A percentile compares a stretch with the other conserved stretches of the same genome.
phyloP scores from a whole-genome alignment of 2,888 invertebrate species.

The Tanypteryx hageni region DNA sequence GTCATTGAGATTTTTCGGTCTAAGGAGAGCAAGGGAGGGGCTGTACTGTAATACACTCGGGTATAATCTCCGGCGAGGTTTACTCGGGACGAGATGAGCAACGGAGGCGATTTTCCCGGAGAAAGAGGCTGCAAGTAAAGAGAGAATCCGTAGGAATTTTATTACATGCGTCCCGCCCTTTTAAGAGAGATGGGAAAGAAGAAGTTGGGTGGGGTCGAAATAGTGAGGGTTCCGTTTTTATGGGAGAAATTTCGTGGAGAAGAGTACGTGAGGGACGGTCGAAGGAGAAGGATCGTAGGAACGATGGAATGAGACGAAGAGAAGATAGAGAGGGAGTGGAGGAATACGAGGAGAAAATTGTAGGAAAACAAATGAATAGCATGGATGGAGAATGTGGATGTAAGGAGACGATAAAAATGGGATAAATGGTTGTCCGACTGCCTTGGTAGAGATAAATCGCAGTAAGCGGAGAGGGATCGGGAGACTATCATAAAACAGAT shows the following conservation, averaged over 20 bases:
- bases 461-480: background rate
- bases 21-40: background rate
- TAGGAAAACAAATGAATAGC: background rate
- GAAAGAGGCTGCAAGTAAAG: background rate
- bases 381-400: background rate
- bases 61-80: background rate
- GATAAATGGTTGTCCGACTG: background rate
- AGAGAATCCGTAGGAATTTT: background rate
- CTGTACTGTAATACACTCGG: background rate
- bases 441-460: background rate
- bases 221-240: background rate
- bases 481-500: background rate
- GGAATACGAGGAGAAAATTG: background rate
- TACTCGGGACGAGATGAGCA: background rate
- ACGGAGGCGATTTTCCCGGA: background rate
- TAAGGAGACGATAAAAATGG: background rate
- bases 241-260: background rate
- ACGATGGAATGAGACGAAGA: too few relatives aligned
- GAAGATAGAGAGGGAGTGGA: background rate
- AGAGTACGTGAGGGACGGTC: too few relatives aligned
- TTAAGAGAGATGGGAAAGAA: background rate
- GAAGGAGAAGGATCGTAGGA: too few relatives aligned
- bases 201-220: background rate
- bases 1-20: background rate
- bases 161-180: slow-evolving; percentile 2